Conservation (phyloP, 2,113 vertebrate species). For the Hirundichthys speculiger region DNA sequence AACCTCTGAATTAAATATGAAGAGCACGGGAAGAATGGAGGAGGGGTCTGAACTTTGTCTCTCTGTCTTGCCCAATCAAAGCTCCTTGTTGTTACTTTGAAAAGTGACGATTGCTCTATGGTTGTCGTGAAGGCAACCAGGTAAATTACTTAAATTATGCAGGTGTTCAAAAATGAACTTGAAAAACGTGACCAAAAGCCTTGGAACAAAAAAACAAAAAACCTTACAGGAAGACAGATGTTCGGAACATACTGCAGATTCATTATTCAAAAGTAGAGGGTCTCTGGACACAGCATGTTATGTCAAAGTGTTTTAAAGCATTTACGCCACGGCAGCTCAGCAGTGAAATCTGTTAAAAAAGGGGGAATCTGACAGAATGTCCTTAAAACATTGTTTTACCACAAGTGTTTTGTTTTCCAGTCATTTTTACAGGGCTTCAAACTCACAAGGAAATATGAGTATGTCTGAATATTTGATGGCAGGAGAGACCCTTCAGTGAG, state of each 20-base stretch:
- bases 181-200: slow-evolving; percentile 42
- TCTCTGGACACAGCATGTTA: slow-evolving; percentile 73
- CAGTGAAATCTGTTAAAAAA: slow-evolving; percentile 79
- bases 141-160: slow-evolving; percentile 46
- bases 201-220: slow-evolving; percentile 24
- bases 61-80: slow-evolving; percentile 28
- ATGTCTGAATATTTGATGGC: slow-evolving; percentile 77
- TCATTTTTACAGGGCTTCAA: slow-evolving; percentile 68
- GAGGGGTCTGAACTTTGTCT: slow-evolving; percentile 29
- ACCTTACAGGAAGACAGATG: slow-evolving; percentile 76
- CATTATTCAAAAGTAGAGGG: slow-evolving; percentile 79
- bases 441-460: slow-evolving; percentile 54
- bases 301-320: slow-evolving; percentile 83
- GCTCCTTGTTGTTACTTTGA: not conserved
- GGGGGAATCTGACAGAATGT: slow-evolving; percentile 80
- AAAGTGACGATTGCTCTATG: slow-evolving; percentile 19
- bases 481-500: slow-evolving; percentile 17
- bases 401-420: slow-evolving; percentile 78
- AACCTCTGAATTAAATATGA: slow-evolving; percentile 82
- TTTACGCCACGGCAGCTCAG: slow-evolving; percentile 74
- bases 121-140: slow-evolving; percentile 17
- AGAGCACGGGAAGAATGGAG: slow-evolving; percentile 50
- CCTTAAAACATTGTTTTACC: slow-evolving; percentile 76
- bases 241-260: slow-evolving; percentile 79
- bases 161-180: slow-evolving; percentile 32